These are phyloP conservation scores for Drosophila recens DNA, from an alignment of 2,888 invertebrate genomes.

Conservation along the genomic window DNA sequence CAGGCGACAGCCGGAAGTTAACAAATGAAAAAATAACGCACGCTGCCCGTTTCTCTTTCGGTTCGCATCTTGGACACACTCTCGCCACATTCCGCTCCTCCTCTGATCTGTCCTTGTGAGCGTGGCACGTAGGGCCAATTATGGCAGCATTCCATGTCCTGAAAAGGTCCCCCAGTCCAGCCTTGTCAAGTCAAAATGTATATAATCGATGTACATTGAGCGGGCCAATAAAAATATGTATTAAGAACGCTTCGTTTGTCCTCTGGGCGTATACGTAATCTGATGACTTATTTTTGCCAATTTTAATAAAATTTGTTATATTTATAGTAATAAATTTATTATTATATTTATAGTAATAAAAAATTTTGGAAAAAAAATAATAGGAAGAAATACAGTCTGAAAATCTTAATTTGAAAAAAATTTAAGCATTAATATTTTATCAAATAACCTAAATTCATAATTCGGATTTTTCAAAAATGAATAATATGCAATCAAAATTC, in stretches of 20 bases:
- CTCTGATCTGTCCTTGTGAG: neutral
- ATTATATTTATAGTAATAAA: too few species aligned
- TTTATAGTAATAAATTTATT: too few species aligned
- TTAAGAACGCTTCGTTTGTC: conserved; percentile 1
- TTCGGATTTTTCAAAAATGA: too few species aligned
- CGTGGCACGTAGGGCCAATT: conserved; percentile 53
- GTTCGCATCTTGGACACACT: conserved; percentile 5
- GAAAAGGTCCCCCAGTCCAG: neutral
- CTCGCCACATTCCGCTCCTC: neutral
- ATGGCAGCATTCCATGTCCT: conserved; percentile 28
- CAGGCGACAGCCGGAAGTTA: conserved; percentile 48
- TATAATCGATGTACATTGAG: conserved; percentile 36
- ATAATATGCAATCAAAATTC: too few species aligned
- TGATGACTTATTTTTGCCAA: neutral
- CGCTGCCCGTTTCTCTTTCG: conserved; percentile 28
- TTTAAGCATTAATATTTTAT: too few species aligned
- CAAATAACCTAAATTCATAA: too few species aligned
- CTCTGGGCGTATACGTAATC: conserved; percentile 22
- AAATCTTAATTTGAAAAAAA: too few species aligned
- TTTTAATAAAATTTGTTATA: too few species aligned
- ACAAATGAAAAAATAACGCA: conserved; percentile 60
- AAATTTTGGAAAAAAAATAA: too few species aligned
- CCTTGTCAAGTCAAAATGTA: conserved; percentile 38
- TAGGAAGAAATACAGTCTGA: too few species aligned
- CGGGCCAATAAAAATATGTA: conserved; percentile 30